Evolutionary conservation across 2,797 vertebrate species (phyloP), one percentile per base, ranked within the genome.

Genomic region (Neosilurus hyrtlii): DNA sequence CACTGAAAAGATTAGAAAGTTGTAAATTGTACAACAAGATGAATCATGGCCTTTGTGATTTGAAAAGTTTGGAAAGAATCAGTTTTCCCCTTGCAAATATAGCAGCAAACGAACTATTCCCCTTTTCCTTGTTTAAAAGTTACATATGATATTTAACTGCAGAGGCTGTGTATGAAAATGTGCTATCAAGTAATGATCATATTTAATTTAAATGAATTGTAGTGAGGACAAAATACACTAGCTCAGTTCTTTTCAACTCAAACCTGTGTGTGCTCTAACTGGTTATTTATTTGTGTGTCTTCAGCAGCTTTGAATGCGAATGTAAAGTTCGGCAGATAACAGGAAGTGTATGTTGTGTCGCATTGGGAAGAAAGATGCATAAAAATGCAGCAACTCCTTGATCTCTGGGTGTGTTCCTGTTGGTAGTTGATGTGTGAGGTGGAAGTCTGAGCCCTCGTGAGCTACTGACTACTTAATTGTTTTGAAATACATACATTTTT

Each of bases 51-150:
- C 4, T 54, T 3, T 35, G 70, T 61, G 22, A 20, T 71, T 16
- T 5, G 37, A 43, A 43, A 43, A 62, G 59, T 78, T 71, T 67
- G 77, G 76, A 86, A 82, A 81, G 9, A 56, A 88, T 88, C 61
- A 79, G 70, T 65, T 84, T 79, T 87, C 85, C 77, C 85, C 83
- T 82, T 83, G 57, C 62, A 87, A 63, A 77, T 49, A 35, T 52
- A 76, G 18, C 30, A 54, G 67, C 68, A 78, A 73, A 82, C 6
- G 5, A 51, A 2, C 12, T 16, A 16, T 56, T 4, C 54, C 12
- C 12, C 10, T 22, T 35, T 67, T 66, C 20, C 9, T 79, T 82
- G 54, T 70, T 70, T 78, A 37, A 30, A 1, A 0, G 9, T 74
- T 74, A 74, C 26, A 26, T 68, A 67, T 54, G 56, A 52, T 74